These are phyloP conservation scores for Uromys caudimaculatus DNA, from an alignment of 2,797 vertebrate species.

Conservation along the genomic window DNA sequence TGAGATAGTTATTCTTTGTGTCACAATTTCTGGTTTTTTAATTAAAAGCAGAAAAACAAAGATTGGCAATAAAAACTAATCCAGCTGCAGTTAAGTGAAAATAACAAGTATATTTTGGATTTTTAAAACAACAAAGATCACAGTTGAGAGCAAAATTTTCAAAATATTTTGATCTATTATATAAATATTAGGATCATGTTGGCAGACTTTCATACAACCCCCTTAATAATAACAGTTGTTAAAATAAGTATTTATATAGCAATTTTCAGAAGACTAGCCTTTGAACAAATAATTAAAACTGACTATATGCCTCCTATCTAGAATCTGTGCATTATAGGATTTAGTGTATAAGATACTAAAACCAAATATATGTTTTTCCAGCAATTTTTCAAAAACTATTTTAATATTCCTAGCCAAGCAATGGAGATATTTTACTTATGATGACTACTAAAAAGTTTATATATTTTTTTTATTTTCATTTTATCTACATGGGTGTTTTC, in stretches of 20 bases:
- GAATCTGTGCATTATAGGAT: constrained; percentile 37
- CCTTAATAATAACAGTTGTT: constrained; percentile 74
- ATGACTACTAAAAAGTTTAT: background rate
- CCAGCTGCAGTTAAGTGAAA: constrained; percentile 69
- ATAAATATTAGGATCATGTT: constrained; percentile 69
- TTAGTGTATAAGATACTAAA: constrained; percentile 2
- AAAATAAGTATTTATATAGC: constrained; percentile 61
- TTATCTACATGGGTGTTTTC: background rate
- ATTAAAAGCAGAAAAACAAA: background rate
- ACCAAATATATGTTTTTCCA: background rate
- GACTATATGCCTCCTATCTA: background rate
- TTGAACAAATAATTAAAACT: constrained; percentile 71
- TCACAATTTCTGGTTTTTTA: constrained; percentile 51
- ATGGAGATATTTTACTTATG: background rate
- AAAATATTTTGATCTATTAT: constrained; percentile 69
- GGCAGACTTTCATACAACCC: constrained; percentile 72
- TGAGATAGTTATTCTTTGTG: constrained; percentile 48
- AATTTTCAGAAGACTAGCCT: constrained; percentile 69
- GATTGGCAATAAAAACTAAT: constrained; percentile 35
- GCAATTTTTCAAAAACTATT: constrained; percentile 42
- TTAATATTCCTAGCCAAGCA: constrained; percentile 46
- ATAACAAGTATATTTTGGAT: constrained; percentile 50
- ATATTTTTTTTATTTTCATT: background rate
- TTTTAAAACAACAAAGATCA: constrained; percentile 72
- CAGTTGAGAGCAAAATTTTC: constrained; percentile 55